A percentile compares a stretch with the other conserved stretches of the same genome.
Evolutionary conservation across 2,888 invertebrate species (phyloP).

Genomic region (Temnothorax ravouxi): DNA sequence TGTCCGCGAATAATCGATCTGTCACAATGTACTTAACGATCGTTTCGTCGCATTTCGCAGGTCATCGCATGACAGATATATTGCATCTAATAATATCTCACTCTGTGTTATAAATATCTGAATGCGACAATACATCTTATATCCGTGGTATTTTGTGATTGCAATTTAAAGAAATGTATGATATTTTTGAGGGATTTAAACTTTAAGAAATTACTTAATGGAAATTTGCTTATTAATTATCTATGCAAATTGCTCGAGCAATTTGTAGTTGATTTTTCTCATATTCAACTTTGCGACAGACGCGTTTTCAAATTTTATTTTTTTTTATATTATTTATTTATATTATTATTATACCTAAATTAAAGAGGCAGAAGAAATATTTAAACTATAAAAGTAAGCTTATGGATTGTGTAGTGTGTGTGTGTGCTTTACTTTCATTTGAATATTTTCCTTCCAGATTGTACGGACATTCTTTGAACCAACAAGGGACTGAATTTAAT

Average conservation of each 20-base stretch:
- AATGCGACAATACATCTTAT: neutral
- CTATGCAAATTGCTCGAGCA: neutral
- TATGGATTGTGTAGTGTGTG: no score
- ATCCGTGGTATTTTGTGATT: neutral
- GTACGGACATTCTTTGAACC: neutral
- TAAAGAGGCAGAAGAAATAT: no score
- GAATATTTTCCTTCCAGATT: slow-evolving; percentile 5
- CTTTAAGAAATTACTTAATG: neutral
- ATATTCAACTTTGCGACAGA: neutral
- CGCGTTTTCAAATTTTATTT: neutral
- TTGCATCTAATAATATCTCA: slow-evolving; percentile 12
- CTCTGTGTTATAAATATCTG: neutral
- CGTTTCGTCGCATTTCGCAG: slow-evolving; percentile 14
- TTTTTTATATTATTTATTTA: neutral
- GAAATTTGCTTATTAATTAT: neutral
- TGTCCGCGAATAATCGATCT: neutral
- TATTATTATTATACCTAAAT: no score
- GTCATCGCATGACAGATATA: neutral
- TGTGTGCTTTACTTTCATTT: neutral
- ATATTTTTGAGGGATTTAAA: neutral
- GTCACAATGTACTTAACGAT: neutral
- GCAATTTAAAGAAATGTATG: neutral
- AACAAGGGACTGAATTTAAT: neutral
- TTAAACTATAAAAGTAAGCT: no score
- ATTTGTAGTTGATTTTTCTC: neutral